phyloP scores from a whole-genome alignment of 2,797 vertebrate genomes.

The Mormyrus proboscirostris region DNA sequence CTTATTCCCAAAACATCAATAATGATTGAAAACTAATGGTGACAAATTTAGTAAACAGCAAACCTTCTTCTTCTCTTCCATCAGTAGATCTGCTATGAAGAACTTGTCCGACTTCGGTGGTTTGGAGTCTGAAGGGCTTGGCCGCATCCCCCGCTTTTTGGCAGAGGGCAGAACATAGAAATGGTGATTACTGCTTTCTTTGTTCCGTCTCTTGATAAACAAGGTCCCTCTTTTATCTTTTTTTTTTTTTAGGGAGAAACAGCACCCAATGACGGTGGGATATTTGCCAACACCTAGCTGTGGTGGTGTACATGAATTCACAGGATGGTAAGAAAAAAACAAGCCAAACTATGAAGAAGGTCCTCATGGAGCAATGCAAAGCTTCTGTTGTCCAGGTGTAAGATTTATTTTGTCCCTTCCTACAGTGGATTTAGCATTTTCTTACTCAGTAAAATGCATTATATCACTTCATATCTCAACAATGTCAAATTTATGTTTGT shows the following conservation, averaged over 20 bases:
- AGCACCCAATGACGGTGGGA: conserved; percentile 35
- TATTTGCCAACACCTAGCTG: conserved; percentile 41
- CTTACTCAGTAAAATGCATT: neutral
- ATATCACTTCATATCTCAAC: neutral
- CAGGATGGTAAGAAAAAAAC: conserved; percentile 30
- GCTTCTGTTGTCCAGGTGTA: neutral
- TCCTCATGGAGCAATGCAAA: neutral
- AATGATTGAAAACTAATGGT: neutral
- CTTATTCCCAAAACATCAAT: neutral
- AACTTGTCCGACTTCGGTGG: neutral
- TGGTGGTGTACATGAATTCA: conserved; percentile 46
- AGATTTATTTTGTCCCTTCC: neutral
- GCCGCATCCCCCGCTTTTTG: neutral
- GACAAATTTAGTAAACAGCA: neutral
- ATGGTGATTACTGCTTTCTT: conserved; percentile 28
- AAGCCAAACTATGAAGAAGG: conserved; percentile 23
- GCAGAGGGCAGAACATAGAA: neutral
- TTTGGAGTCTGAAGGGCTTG: neutral
- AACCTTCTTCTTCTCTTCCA: neutral
- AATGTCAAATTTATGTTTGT: neutral
- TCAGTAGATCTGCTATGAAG: neutral
- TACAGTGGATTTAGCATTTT: neutral
- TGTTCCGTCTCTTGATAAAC: conserved; percentile 27
- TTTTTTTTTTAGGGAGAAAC: conserved; percentile 49
- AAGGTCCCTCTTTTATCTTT: conserved; percentile 54